Base-by-base conservation (phyloP, 2,797 vertebrate species). In the Rhabdomys pumilio region DNA sequence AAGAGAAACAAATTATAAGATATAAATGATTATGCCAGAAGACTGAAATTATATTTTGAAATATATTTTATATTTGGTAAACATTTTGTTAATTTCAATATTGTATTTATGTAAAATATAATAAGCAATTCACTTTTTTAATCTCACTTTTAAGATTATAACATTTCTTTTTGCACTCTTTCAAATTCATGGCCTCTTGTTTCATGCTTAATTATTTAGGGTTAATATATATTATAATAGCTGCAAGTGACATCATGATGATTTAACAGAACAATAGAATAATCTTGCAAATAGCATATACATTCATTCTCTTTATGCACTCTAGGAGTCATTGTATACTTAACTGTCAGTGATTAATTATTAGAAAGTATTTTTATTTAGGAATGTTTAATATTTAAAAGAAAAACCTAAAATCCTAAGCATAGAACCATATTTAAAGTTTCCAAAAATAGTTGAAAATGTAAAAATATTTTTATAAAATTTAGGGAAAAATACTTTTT, bases 181-280 rank as follows among this genome's bases (percentile, higher is more conserved):
- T 77, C 73, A 47, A 76, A 41, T 26, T 19, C 44, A 76, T 76
- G 24, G 22, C 12, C 73, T 47, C 24, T 26, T 26, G 47, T 77
- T 50, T 50, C 26, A 22, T 3, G 5, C 26, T 80, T 80, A 57
- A 55, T n/a, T 82, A 63, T 83, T 4, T 44, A 10, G 7, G 29
- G 24, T 83, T 83, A 83, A 44, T 59, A 10, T 38, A 65, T 84
- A 31, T n/a, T n/a, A 91, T 59, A 84, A 50, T 13, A 34, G 7
- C 0, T 59, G 15, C 17, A 29, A 34, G 8, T 47, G 0, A 19
- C 11, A 50, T 34, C 19, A n/a, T 0, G 67, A 13, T 3, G 44
- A 34, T 31, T 63, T 61, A 29, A 50, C 4, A 87, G 24, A 84
- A 29, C 6, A 69, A n/a, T 17, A 20, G 3, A 34, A 34, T 55